A percentile compares a stretch with the other conserved stretches of the same genome.
Conservation (phyloP, 1,140 invertebrate species). For the Drosophila repletoides region DNA sequence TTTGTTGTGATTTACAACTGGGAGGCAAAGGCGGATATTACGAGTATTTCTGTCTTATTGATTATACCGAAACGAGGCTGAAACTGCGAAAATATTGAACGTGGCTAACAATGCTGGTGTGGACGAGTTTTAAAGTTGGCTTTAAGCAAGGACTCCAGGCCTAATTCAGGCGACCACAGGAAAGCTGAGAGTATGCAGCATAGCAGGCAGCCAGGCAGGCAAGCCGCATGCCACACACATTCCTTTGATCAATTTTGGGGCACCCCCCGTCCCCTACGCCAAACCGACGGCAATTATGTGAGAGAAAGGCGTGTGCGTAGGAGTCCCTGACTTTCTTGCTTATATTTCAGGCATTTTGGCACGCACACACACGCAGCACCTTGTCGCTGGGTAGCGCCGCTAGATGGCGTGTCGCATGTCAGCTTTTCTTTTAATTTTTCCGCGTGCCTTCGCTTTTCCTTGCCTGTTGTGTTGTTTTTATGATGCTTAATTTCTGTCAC, state of each 20-base stretch:
- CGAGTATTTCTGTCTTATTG: slow-evolving; percentile 55
- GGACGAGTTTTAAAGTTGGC: slow-evolving; percentile 30
- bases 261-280: too few relatives aligned
- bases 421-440: slow-evolving; percentile 36
- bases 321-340: background rate
- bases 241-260: slow-evolving; percentile 56
- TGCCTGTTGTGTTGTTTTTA: slow-evolving; percentile 35
- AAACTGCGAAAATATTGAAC: too few relatives aligned
- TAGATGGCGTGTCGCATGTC: slow-evolving; percentile 43
- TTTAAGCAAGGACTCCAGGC: slow-evolving; percentile 7
- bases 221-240: slow-evolving; percentile 41
- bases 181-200: slow-evolving; percentile 35
- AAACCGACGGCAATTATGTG: slow-evolving; percentile 26
- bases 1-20: slow-evolving; percentile 60
- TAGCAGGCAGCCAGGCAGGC: slow-evolving; percentile 4
- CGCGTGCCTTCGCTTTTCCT: background rate
- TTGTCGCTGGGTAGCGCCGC: background rate
- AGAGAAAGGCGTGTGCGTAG: slow-evolving; percentile 14
- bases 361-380: slow-evolving; percentile 18
- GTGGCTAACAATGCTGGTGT: background rate
- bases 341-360: background rate
- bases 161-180: slow-evolving; percentile 22
- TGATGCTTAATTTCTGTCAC: slow-evolving; percentile 70
- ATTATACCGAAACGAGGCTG: slow-evolving; percentile 19
- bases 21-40: slow-evolving; percentile 49